These are phyloP conservation scores for Mesembrinibis cayennensis DNA, from an alignment of 2,113 vertebrate species.

Conservation along the genomic window DNA sequence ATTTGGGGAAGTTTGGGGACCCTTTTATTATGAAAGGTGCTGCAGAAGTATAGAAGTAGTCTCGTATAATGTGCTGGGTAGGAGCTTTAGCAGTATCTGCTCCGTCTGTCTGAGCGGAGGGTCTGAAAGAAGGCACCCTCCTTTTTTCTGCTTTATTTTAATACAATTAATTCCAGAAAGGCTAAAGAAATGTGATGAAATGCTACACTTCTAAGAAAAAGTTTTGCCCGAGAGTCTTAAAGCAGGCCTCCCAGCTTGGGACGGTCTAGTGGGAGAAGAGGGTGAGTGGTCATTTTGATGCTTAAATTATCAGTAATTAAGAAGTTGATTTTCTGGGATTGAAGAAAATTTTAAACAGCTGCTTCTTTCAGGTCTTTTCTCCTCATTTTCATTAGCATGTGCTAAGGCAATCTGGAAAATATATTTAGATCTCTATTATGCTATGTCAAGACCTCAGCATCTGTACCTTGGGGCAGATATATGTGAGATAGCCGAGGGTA, in stretches of 20 bases:
- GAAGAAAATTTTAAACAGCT: constrained; percentile 68
- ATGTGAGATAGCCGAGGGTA: constrained; percentile 59
- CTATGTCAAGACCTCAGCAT: constrained; percentile 46
- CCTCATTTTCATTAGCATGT: constrained; percentile 54
- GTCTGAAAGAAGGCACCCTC: background rate
- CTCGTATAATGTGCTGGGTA: background rate
- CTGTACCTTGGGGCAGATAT: constrained; percentile 62
- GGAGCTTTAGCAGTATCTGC: background rate
- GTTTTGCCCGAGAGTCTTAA: background rate
- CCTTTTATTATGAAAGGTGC: background rate
- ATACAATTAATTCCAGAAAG: constrained; percentile 63
- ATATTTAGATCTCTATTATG: constrained; percentile 39
- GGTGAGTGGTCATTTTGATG: constrained; percentile 55
- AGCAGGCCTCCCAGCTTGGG: constrained; percentile 32
- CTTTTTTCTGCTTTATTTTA: constrained; percentile 40
- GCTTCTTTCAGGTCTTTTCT: constrained; percentile 15
- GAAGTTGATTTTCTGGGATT: constrained; percentile 53
- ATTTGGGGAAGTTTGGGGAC: background rate
- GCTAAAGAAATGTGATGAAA: constrained; percentile 28
- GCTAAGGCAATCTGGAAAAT: constrained; percentile 63
- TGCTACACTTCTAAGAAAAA: background rate
- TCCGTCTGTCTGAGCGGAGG: background rate
- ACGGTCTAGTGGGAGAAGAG: constrained; percentile 33
- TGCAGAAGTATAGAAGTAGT: background rate
- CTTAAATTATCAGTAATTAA: constrained; percentile 72